Conservation (phyloP, 2,797 vertebrate species). For the Delichon dasypus region DNA sequence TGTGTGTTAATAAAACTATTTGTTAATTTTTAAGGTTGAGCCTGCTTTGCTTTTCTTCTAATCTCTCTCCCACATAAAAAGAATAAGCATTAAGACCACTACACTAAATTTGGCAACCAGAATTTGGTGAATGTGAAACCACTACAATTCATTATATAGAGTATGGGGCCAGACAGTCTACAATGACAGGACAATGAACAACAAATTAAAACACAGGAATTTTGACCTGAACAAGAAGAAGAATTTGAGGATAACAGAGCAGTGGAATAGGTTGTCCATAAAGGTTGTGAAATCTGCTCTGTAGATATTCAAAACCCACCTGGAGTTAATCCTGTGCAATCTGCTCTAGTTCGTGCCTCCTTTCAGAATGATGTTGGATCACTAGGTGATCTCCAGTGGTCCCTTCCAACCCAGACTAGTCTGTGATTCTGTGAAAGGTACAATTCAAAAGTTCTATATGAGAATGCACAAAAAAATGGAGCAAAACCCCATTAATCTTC, state of each 20-base stretch:
- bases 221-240: background rate
- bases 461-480: background rate
- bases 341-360: accelerated
- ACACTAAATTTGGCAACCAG: too few species aligned
- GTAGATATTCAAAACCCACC: background rate
- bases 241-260: background rate
- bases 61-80: too few species aligned
- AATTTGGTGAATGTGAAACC: too few species aligned
- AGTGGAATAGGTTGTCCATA: background rate
- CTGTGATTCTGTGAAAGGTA: background rate
- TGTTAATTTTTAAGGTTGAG: too few species aligned
- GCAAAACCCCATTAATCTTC: background rate
- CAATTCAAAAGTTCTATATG: background rate
- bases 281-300: background rate
- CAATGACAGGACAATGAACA: background rate
- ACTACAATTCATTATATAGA: background rate
- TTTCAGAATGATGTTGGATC: accelerated
- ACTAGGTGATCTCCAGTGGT: background rate
- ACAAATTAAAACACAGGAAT: background rate
- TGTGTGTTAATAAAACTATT: too few species aligned
- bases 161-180: too few species aligned
- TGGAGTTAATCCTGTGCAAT: background rate
- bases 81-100: too few species aligned
- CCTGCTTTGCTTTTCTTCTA: too few species aligned
- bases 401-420: background rate